Evolutionary conservation across 2,888 invertebrate genomes (phyloP).

Genomic region (Rugalucina vietnamica): DNA sequence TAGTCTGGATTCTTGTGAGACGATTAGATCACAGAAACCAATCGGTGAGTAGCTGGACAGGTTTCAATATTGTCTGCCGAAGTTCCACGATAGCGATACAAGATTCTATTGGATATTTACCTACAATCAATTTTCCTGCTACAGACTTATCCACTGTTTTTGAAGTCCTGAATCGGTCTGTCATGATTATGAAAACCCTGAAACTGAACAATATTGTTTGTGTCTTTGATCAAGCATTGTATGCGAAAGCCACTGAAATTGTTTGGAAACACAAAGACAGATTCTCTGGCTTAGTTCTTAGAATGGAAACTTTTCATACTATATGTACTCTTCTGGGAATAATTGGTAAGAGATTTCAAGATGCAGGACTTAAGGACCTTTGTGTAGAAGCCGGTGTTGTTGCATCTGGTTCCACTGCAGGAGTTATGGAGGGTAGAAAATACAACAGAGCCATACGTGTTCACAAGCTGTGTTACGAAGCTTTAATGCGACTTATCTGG

Average conservation of each 20-base stretch:
- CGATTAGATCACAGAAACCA: not conserved
- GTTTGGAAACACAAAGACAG: not conserved
- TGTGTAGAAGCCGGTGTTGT: slow-evolving; percentile 23
- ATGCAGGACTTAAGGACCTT: slow-evolving; percentile 34
- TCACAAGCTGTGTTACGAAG: slow-evolving; percentile 48
- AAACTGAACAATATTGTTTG: too few relatives aligned
- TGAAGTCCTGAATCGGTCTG: too few relatives aligned
- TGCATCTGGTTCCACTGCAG: slow-evolving; percentile 30
- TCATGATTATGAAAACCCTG: too few relatives aligned
- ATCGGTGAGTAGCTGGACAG: not conserved
- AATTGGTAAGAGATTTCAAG: slow-evolving; percentile 31
- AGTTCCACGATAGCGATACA: too few relatives aligned
- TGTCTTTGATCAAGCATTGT: too few relatives aligned
- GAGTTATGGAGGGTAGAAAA: slow-evolving; percentile 34
- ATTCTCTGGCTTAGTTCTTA: not conserved
- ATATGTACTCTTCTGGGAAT: slow-evolving; percentile 17
- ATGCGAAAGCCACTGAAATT: not conserved
- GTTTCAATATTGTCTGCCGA: too few relatives aligned
- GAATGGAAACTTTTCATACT: slow-evolving; percentile 46
- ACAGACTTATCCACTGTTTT: too few relatives aligned
- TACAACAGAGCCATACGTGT: slow-evolving; percentile 50
- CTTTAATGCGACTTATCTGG: slow-evolving; percentile 30
- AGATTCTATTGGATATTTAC: too few relatives aligned
- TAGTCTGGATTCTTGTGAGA: not conserved
- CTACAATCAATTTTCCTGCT: too few relatives aligned